A percentile compares a stretch with the other conserved stretches of the same genome.
Conservation (phyloP, 92 coral and sea anemone genomes). For the Scolanthus callimorphus region DNA sequence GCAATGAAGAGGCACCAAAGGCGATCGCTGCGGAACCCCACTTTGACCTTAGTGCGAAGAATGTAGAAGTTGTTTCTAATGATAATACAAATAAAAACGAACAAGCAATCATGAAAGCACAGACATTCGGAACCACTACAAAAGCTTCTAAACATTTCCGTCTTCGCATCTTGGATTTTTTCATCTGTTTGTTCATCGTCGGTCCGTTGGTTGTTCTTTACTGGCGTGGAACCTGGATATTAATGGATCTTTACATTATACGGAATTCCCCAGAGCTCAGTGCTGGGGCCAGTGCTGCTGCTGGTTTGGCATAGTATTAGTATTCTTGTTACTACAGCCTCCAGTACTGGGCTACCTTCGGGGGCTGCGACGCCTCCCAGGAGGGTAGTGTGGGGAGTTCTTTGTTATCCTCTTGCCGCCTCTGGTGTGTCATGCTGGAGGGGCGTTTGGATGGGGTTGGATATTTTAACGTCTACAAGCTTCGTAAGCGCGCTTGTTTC, state of each 20-base stretch:
- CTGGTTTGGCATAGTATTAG: not conserved
- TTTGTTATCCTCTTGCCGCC: not conserved
- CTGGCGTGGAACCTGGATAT: constrained; percentile 4
- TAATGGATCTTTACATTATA: not conserved
- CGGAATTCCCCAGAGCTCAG: not conserved
- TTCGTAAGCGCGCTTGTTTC: not conserved
- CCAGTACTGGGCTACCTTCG: not conserved
- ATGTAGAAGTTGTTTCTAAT: too few species aligned
- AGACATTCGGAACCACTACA: too few species aligned
- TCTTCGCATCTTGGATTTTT: too few species aligned
- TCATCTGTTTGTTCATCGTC: not conserved
- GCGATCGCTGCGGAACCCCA: too few species aligned
- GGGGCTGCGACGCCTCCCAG: not conserved
- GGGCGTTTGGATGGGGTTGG: not conserved
- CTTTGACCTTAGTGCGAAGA: too few species aligned
- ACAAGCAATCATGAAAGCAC: too few species aligned
- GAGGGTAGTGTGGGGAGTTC: not conserved
- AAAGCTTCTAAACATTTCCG: too few species aligned
- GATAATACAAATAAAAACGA: too few species aligned
- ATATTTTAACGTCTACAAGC: not conserved
- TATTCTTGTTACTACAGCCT: not conserved
- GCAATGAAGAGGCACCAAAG: too few species aligned
- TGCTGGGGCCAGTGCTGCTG: not conserved
- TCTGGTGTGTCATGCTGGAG: not conserved
- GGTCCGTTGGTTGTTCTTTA: not conserved